These are phyloP conservation scores for Euphydryas editha DNA, from an alignment of 2,888 invertebrate genomes.

Conservation along the genomic window DNA sequence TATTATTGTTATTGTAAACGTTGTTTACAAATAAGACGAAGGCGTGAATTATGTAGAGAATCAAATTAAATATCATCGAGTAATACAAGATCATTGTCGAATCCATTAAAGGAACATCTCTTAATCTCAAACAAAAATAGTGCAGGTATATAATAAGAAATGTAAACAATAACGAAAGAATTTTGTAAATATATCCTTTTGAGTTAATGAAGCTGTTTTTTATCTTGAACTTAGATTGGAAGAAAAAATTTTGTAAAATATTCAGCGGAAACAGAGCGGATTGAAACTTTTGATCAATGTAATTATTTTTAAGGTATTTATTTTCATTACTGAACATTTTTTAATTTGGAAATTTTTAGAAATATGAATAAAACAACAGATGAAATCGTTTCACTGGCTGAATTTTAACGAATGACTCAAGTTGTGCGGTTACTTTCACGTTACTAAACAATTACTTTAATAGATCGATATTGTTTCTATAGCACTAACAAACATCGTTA, in stretches of 20 bases:
- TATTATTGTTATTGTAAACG: constrained; percentile 14
- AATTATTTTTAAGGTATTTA: constrained; percentile 25
- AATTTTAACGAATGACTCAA: no score
- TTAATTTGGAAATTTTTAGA: neutral
- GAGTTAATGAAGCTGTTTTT: constrained; percentile 23
- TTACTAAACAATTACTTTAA: neutral
- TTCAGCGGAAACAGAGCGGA: constrained; percentile 23
- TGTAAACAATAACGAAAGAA: constrained; percentile 10
- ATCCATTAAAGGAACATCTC: neutral
- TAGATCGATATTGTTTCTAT: neutral
- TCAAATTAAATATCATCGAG: constrained; percentile 1
- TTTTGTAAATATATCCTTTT: constrained; percentile 20
- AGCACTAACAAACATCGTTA: no score
- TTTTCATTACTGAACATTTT: constrained; percentile 15
- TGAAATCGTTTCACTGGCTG: no score
- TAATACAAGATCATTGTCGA: neutral
- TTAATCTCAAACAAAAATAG: constrained; percentile 3
- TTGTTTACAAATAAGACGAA: constrained; percentile 25
- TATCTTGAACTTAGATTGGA: constrained; percentile 31
- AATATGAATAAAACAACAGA: neutral
- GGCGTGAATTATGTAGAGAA: constrained; percentile 9
- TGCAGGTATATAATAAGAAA: constrained; percentile 13
- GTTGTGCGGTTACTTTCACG: neutral
- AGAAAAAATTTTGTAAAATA: constrained; percentile 18
- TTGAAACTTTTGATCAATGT: constrained; percentile 22